Evolutionary conservation across 2,888 invertebrate species (phyloP), one percentile per base, ranked within the genome.

Genomic region (Tachina grossa): DNA sequence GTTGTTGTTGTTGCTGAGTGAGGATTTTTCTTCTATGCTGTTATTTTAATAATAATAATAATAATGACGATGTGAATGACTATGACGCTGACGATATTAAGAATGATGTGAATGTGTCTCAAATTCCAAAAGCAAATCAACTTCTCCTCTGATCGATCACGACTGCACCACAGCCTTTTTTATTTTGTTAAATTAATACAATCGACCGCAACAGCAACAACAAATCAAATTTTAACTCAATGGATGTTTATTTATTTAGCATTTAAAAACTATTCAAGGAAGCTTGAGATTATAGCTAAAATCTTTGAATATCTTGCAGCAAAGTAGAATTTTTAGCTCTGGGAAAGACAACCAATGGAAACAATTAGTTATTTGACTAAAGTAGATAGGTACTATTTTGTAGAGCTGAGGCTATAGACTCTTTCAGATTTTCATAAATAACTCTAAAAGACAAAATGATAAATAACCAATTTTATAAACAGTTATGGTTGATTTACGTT

Each of bases 81-180:
- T 78, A 77, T 77, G 66, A 81, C 53, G 76, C 72, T 77, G 77
- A 77, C 69, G 72, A 82, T 82, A 82, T 69, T 82, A 69, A 78
- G 77, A 78, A 85, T 85, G 81, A 85, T 77, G 77, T 77, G 81
- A 81, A 84, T 84, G 84, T 84, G 78, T 84, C 74, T 80, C 63
- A 63, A 79, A 79, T 84, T 74, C 49, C 65, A 75, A 76, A 71
- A 66, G 45, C 65, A 77, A 81, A 61, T 77, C 71, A 53, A 59
- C 55, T 55, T 41, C 16, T 43, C 19, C 39, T 65, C 57, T 76
- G 22, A 16, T 61, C 66, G 22, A 16, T 61, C 66, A 75, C 55
- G 19, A 68, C 68, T 68, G 49, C 49, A 16, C 5, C 49, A 16
- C 9, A 51, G 41, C 9, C 41, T 74, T 49, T 61, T 47, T 61